Conservation (phyloP, 2,113 vertebrate species). For the Galeopterus variegatus region DNA sequence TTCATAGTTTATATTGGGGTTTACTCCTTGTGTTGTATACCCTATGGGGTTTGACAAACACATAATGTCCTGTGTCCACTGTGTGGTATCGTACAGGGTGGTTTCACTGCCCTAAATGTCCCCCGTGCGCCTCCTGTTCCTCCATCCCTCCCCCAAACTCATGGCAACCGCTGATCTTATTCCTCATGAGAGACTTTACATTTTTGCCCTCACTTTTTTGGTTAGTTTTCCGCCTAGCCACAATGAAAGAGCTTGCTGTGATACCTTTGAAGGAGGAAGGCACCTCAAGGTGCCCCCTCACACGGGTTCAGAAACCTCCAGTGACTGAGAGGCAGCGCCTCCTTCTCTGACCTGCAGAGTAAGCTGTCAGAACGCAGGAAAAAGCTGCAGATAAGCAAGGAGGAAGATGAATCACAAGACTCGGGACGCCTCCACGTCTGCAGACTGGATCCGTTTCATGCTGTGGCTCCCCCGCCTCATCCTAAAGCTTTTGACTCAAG, state of each 20-base stretch:
- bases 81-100: accelerated
- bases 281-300: no score
- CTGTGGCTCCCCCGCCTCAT: background rate
- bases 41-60: background rate
- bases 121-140: accelerated
- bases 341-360: background rate
- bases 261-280: background rate
- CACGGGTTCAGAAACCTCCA: no score
- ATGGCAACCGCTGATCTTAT: background rate
- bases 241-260: background rate
- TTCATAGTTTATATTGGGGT: no score
- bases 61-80: background rate
- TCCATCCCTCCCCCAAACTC: no score
- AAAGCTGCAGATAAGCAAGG: background rate
- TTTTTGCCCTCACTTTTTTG: background rate
- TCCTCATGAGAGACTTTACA: background rate
- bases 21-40: background rate
- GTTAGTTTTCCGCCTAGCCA: background rate
- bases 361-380: background rate
- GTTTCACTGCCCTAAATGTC: no score
- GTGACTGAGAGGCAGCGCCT: background rate
- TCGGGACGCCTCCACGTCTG: background rate
- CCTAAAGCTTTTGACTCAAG: background rate
- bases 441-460: background rate
- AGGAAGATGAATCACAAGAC: background rate